These are phyloP conservation scores for Portunus trituberculatus DNA, from an alignment of 1,140 invertebrate genomes.

Conservation along the genomic window DNA sequence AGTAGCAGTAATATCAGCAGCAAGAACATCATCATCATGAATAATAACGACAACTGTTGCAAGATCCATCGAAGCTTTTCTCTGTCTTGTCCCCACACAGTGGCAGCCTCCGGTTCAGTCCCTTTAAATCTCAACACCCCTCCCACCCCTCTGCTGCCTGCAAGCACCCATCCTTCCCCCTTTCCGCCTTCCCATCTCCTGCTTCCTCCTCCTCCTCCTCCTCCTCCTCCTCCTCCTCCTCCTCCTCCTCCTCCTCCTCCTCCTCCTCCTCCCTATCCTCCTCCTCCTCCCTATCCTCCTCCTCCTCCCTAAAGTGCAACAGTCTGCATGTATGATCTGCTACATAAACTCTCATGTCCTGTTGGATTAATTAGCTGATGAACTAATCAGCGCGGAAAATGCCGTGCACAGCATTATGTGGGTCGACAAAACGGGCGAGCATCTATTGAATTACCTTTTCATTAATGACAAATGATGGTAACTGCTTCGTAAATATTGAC, in stretches of 20 bases:
- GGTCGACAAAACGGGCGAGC: not conserved
- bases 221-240: no score
- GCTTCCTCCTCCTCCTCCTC: no score
- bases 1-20: not conserved
- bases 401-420: not conserved
- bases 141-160: not conserved
- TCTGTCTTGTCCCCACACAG: not conserved
- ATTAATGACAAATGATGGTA: slow-evolving; percentile 3
- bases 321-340: not conserved
- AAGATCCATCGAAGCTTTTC: not conserved
- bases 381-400: not conserved
- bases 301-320: not conserved
- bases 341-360: not conserved
- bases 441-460: not conserved
- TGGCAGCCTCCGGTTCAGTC: no score
- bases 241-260: no score
- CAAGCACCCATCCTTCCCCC: not conserved
- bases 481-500: not conserved
- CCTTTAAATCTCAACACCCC: no score
- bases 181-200: no score
- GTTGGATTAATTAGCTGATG: not conserved
- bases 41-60: not conserved
- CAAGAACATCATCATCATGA: not conserved
- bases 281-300: no score
- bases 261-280: no score